These are phyloP conservation scores for Aradophagus sp. DNA, from an alignment of 1,140 invertebrate genomes.

Conservation along the genomic window DNA sequence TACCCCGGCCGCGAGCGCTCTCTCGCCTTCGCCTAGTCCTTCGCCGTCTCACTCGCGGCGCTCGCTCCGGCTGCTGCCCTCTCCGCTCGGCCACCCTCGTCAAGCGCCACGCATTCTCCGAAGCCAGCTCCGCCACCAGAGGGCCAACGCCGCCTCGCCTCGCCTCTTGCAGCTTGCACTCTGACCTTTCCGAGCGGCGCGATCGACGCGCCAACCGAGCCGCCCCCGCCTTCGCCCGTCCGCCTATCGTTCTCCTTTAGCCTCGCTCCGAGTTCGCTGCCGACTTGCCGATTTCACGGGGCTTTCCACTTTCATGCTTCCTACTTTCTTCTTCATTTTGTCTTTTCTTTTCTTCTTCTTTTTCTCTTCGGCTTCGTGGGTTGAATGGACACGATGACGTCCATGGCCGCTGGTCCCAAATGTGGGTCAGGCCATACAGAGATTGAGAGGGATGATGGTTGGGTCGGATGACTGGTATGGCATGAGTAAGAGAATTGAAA, in stretches of 20 bases:
- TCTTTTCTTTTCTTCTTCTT: background rate
- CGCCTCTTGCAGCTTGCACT: conserved; percentile 43
- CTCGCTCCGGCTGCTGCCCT: conserved; percentile 24
- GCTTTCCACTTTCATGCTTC: too few relatives aligned
- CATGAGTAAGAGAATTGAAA: too few relatives aligned
- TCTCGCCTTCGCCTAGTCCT: conserved; percentile 17
- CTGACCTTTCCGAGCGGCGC: conserved; percentile 39
- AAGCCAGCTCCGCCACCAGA: conserved; percentile 26
- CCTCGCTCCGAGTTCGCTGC: background rate
- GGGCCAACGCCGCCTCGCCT: conserved; percentile 34
- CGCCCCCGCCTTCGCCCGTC: background rate
- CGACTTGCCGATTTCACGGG: too few relatives aligned
- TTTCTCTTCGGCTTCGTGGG: background rate
- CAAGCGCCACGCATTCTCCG: conserved; percentile 31
- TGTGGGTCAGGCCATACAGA: conserved; percentile 4
- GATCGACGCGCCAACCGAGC: conserved; percentile 32
- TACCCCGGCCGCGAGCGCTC: conserved; percentile 15
- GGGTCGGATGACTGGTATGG: too few relatives aligned
- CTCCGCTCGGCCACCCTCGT: too few relatives aligned
- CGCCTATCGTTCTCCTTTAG: background rate
- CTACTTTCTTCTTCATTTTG: too few relatives aligned
- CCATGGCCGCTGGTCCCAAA: conserved; percentile 4
- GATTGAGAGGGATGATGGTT: too few relatives aligned
- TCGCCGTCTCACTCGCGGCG: conserved; percentile 22
- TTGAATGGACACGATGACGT: background rate